These are phyloP conservation scores for Arizona elegans DNA, from an alignment of 2,113 vertebrate genomes.

Conservation along the genomic window DNA sequence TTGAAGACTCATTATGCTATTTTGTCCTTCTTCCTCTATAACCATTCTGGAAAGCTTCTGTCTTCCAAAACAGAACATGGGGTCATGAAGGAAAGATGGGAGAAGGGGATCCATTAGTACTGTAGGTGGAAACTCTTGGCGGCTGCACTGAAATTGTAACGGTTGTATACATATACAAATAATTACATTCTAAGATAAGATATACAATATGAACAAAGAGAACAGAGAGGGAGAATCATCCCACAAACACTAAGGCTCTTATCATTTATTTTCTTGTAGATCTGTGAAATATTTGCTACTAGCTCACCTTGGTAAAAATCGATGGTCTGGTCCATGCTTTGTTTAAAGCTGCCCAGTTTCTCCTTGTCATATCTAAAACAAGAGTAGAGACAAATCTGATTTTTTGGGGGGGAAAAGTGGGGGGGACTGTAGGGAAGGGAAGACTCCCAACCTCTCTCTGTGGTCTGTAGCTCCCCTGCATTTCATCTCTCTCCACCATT, in stretches of 20 bases:
- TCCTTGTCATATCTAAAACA: not conserved
- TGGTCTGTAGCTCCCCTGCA: not conserved
- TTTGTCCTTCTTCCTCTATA: not conserved
- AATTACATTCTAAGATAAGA: not conserved
- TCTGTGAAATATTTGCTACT: not conserved
- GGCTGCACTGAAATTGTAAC: not conserved
- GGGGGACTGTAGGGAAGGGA: not conserved
- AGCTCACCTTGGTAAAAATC: not conserved
- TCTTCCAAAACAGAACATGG: not conserved
- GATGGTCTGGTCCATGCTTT: not conserved
- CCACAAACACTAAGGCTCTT: conserved; percentile 3
- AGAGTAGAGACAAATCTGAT: not conserved
- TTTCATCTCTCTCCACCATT: not conserved
- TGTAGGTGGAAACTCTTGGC: not conserved
- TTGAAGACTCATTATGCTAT: not conserved
- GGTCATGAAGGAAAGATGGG: not conserved
- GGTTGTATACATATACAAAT: not conserved
- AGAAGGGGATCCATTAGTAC: not conserved
- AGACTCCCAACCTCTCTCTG: not conserved
- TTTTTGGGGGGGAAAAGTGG: not conserved
- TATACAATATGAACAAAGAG: not conserved
- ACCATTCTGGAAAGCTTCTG: not conserved
- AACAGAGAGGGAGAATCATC: not conserved
- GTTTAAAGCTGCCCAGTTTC: not conserved
- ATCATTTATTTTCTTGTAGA: not conserved